Base-by-base conservation (phyloP, 1,140 invertebrate species). In the Eurytemora carolleeae region DNA sequence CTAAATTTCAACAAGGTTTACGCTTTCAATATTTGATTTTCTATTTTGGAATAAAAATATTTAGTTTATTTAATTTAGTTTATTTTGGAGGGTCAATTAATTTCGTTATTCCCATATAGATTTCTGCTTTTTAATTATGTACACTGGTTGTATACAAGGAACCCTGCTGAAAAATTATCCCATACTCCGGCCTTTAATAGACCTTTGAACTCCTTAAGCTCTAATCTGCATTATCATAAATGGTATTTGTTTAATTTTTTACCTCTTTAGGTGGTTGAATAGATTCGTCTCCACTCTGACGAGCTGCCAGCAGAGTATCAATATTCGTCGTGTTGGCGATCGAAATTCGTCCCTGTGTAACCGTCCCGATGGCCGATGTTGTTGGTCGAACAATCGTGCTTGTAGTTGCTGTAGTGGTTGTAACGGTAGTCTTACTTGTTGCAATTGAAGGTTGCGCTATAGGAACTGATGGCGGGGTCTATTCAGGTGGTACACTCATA, bases 321-420 rank as follows among this genome's bases (percentile, higher is more conserved):
- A 98, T 98, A 70, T 98, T 98, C 7, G 94, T 98, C 1, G 93
- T 90, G 74, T 91, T 96, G 1, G 93, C 92, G 66, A 97, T 96
- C 0, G 92, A 95, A 7, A 88, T 87, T 74, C 83, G 70, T 61
- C 69, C 68, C n/a, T n/a, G n/a, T n/a, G n/a, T n/a, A n/a, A n/a
- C n/a, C 7, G 7, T 44, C 15, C 60, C 31, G 24, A 57, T 53
- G 24, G 58, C 26, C 22, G 75, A 76, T n/a, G 64, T 64, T 53
- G 64, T 57, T 18, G 66, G 64, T 16, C 61, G 24, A 1, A 60
- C 64, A 25, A 66, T 56, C 31, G 66, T 63, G 3, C 66, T 65
- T 31, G 67, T 66, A 18, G 65, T 65, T 53, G 67, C 65, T 66
- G 60, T 65, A 57, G 53, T 67, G 55, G 65, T 23, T 63, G 55